Conservation (phyloP, 2,797 vertebrate genomes). For the Bovichtus variegatus region DNA sequence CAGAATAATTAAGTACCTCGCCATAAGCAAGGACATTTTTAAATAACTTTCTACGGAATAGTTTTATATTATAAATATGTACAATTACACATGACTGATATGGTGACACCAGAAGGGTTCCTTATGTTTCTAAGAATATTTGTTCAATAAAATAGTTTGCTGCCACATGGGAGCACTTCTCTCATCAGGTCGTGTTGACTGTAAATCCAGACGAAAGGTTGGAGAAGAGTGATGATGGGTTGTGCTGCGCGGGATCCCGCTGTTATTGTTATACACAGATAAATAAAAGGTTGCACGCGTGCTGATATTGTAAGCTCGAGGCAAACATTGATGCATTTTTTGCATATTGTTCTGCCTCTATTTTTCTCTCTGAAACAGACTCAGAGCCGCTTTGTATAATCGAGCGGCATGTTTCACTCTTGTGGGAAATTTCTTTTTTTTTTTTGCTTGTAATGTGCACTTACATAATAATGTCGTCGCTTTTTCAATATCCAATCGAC, state of each 20-base stretch:
- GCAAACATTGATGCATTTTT: not conserved
- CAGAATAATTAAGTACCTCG: not conserved
- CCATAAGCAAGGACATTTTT: not conserved
- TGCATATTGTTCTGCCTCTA: not conserved
- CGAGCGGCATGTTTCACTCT: conserved; percentile 30
- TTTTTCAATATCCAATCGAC: conserved; percentile 58
- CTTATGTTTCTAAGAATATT: conserved; percentile 34
- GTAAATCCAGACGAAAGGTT: conserved; percentile 70
- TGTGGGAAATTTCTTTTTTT: conserved; percentile 9
- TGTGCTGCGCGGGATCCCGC: conserved; percentile 16
- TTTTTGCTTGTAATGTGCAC: conserved; percentile 39
- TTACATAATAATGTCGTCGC: conserved; percentile 55
- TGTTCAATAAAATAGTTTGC: conserved; percentile 64
- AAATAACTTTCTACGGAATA: not conserved
- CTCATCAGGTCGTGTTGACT: conserved; percentile 73
- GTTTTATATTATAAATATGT: not conserved
- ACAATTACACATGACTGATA: not conserved
- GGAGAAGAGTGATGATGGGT: conserved; percentile 38
- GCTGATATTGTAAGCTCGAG: conserved; percentile 20
- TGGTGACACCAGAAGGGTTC: conserved; percentile 20
- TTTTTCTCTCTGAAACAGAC: conserved; percentile 17
- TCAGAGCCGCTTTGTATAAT: conserved; percentile 36
- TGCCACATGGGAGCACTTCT: conserved; percentile 57
- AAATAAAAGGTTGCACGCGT: conserved; percentile 60
- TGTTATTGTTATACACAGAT: conserved; percentile 76